Evolutionary conservation across 2,888 invertebrate genomes (phyloP).

Genomic region (Xestia rhomboidea): DNA sequence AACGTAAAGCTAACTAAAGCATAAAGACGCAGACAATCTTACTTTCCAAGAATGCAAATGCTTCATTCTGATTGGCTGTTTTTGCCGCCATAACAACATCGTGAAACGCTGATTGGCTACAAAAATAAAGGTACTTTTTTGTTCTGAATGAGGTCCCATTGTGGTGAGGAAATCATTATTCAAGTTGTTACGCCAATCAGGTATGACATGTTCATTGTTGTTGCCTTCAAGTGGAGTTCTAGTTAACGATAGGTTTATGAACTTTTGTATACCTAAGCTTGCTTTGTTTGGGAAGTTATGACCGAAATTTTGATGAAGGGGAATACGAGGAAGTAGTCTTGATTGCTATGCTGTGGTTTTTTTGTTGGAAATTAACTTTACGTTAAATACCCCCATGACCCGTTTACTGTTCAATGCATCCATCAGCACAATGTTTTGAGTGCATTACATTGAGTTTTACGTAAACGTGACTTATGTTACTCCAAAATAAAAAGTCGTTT

Average conservation of each 20-base stretch:
- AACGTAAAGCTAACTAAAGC: constrained; percentile 38
- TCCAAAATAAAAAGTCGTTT: no score
- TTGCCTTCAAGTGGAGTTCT: constrained; percentile 40
- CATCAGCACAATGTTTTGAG: no score
- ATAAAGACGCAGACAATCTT: constrained; percentile 43
- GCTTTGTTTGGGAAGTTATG: constrained; percentile 28
- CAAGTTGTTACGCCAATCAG: constrained; percentile 84
- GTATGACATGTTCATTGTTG: constrained; percentile 85
- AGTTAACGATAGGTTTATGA: constrained; percentile 53
- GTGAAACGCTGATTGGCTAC: constrained; percentile 58
- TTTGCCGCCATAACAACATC: constrained; percentile 59
- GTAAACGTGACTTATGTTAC: no score
- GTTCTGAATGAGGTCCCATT: constrained; percentile 71
- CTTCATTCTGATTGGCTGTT: constrained; percentile 64
- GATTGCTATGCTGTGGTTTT: neutral
- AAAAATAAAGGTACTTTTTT: constrained; percentile 71
- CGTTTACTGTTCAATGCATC: no score
- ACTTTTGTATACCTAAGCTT: constrained; percentile 39
- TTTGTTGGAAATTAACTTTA: neutral
- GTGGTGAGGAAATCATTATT: constrained; percentile 86
- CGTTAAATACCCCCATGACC: no score
- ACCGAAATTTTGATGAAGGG: constrained; percentile 33
- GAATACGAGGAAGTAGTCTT: constrained; percentile 8
- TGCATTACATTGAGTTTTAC: no score
- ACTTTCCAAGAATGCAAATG: constrained; percentile 65